Conservation (phyloP, 2,113 vertebrate species). For the Herpetotheres cachinnans region DNA sequence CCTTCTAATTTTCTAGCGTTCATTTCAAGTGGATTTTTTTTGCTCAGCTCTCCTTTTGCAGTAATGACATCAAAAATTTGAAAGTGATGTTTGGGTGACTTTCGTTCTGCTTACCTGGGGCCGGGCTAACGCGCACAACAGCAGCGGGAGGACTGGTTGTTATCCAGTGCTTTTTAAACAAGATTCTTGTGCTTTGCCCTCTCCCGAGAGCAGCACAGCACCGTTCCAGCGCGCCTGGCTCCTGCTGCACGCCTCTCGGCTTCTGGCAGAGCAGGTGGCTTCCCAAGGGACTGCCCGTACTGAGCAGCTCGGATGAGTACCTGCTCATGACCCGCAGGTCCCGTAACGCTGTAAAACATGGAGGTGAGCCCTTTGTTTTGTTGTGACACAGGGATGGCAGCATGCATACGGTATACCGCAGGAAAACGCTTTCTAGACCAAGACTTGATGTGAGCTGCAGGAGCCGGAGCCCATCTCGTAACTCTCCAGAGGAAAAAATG, state of each 20-base stretch:
- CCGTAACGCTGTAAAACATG: fast-evolving
- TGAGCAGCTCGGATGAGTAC: neutral
- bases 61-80: neutral
- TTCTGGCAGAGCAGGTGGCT: neutral
- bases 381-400: neutral
- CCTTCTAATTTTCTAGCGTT: neutral
- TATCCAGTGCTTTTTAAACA: fast-evolving
- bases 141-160: neutral
- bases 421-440: neutral
- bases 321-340: neutral
- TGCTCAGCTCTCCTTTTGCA: neutral
- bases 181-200: neutral
- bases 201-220: neutral
- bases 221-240: fast-evolving
- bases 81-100: neutral
- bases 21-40: neutral
- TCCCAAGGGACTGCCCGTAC: neutral
- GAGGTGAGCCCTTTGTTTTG: neutral
- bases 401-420: fast-evolving
- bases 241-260: neutral
- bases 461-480: neutral
- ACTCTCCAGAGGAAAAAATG: neutral
- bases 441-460: neutral
- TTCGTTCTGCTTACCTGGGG: neutral
- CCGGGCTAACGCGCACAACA: neutral